Percentiles rank a stretch among this genome's conserved stretches.
phyloP scores from a whole-genome alignment of 2,113 vertebrate species.

The Isurus oxyrinchus region DNA sequence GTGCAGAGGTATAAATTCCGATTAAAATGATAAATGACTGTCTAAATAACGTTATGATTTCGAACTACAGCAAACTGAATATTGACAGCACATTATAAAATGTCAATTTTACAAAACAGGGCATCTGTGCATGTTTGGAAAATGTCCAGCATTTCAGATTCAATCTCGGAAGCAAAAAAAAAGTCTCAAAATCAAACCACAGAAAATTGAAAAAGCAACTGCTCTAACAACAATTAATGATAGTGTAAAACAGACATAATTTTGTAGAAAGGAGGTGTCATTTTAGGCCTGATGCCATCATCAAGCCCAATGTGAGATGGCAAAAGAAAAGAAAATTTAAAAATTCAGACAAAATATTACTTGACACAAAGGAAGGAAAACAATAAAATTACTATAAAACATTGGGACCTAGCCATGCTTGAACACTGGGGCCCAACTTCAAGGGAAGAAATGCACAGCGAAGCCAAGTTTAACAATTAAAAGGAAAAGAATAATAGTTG shows the following conservation, averaged over 20 bases:
- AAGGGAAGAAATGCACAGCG: neutral
- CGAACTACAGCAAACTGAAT: neutral
- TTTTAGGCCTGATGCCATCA: neutral
- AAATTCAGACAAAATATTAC: neutral
- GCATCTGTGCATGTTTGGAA: neutral
- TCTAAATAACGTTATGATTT: neutral
- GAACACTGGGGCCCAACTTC: neutral
- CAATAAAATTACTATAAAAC: slow-evolving; percentile 24
- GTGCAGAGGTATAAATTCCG: neutral
- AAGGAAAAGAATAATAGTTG: slow-evolving; percentile 10
- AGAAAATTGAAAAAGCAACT: neutral
- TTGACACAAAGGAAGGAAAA: neutral
- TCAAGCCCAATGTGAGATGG: neutral
- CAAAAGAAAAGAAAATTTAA: neutral
- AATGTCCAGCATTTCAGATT: neutral
- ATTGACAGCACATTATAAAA: neutral
- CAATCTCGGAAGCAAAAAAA: neutral
- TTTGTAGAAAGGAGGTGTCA: neutral
- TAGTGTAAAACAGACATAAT: neutral
- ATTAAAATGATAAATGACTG: neutral
- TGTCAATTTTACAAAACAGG: neutral
- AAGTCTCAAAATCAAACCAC: neutral
- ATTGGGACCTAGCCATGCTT: neutral
- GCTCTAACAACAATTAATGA: neutral
- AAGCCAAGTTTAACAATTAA: slow-evolving; percentile 4